Evolutionary conservation across 2,797 vertebrate genomes (phyloP), one percentile per base, ranked within the genome.

Genomic region (Bufotes viridis): DNA sequence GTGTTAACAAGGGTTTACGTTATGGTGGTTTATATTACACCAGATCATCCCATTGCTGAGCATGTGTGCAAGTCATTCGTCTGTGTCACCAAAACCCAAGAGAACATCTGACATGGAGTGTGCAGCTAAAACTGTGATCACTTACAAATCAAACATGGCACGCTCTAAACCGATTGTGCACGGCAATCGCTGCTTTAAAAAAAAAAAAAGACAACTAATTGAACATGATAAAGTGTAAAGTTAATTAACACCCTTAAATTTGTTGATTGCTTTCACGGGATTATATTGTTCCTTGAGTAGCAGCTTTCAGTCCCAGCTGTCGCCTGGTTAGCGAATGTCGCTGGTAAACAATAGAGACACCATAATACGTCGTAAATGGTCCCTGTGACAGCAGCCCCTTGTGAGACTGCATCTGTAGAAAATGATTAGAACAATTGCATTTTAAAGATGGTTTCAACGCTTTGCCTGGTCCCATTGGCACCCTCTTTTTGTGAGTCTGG

Each of bases 221-320:
- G 98, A 99, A 99, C 98, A 99, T 99, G 98, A 99, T 99, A 99
- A 99, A 99, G 98, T 99, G 97, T 97, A 97, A 98, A 98, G 97
- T 99, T 99, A 99, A 99, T 99, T 99, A 99, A 97, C 97, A 94
- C 94, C 96, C 96, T 97, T 97, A 97, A 96, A 97, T 97, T 98
- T 98, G 97, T 97, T 98, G 98, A 95, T 96, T 96, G 97, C 96
- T 95, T 96, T 96, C 96, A 94, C 95, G 92, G 96, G 95, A 96
- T 96, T 95, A 95, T 96, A 96, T 96, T 96, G 95, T 96, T 96
- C 95, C 92, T 94, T 94, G 93, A 95, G 95, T 94, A 95, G 94
- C 95, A 94, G 93, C 95, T 96, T 96, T 96, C 94, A 91, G 93
- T 96, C 97, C 96, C 98, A 99, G 98, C 98, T 99, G 98, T 96